These are phyloP conservation scores for Marmota monax DNA, from an alignment of 2,113 vertebrate genomes.

Conservation along the genomic window DNA sequence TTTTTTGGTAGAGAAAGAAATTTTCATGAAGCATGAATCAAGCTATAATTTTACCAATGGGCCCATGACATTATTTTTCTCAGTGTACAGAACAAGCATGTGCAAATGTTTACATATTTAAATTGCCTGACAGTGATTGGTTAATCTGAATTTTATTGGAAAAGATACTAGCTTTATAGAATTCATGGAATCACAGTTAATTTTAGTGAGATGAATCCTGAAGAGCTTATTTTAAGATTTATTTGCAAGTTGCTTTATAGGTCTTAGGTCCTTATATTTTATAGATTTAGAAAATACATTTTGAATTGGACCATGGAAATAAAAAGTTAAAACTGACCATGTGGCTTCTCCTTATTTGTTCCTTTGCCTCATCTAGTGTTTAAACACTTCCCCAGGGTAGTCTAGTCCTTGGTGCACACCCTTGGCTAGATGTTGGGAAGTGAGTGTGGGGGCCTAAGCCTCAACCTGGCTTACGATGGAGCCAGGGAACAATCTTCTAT, in stretches of 20 bases:
- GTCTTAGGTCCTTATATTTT: background rate
- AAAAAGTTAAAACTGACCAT: background rate
- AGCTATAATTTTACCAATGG: constrained; percentile 18
- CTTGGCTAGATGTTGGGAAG: background rate
- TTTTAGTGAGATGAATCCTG: background rate
- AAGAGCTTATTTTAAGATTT: background rate
- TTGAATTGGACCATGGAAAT: constrained; percentile 8
- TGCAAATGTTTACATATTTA: background rate
- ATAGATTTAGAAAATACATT: background rate
- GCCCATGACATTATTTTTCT: background rate
- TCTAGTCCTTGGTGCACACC: constrained; percentile 8
- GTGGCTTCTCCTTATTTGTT: background rate
- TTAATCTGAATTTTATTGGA: constrained; percentile 32
- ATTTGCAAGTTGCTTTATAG: background rate
- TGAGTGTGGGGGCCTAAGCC: background rate
- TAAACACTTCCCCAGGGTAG: constrained; percentile 22
- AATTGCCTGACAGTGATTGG: constrained; percentile 7
- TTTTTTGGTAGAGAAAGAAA: constrained; percentile 34
- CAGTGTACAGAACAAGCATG: background rate
- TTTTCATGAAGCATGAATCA: constrained; percentile 47
- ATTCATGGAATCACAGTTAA: background rate
- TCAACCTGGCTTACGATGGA: constrained; percentile 27
- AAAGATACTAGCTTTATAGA: background rate
- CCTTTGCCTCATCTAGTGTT: background rate
- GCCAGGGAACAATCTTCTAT: constrained; percentile 22